Evolutionary conservation across 2,113 vertebrate genomes (phyloP).

Genomic region (Perca flavescens): DNA sequence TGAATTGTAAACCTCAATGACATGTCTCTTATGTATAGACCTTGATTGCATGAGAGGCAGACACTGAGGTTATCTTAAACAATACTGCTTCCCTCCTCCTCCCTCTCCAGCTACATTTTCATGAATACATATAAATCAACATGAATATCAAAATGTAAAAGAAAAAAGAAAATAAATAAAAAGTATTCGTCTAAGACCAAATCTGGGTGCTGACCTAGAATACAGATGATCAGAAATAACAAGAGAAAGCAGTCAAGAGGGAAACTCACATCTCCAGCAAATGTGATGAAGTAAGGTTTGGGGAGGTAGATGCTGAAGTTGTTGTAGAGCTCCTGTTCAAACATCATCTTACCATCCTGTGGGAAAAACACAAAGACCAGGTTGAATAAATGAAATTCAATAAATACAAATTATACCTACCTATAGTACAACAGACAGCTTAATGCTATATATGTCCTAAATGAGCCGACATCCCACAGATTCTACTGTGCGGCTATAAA

Average conservation of each 20-base stretch:
- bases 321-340: conserved; percentile 96
- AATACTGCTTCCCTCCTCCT: background rate
- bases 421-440: background rate
- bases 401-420: too few species aligned
- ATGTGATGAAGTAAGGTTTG: conserved; percentile 94
- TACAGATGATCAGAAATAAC: background rate
- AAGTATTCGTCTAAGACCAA: background rate
- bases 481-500: background rate
- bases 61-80: background rate
- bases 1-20: background rate
- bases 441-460: background rate
- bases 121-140: background rate
- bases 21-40: background rate
- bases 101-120: background rate
- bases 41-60: background rate
- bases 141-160: background rate
- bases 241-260: conserved; percentile 20
- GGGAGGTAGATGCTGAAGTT: conserved; percentile 88
- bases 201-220: background rate
- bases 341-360: conserved; percentile 91
- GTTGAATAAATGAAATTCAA: background rate
- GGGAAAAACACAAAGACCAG: conserved; percentile 23
- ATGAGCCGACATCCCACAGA: background rate
- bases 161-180: background rate
- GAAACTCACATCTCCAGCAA: conserved; percentile 92